Conservation (phyloP, 1,140 invertebrate species). For the Magallana gigas region DNA sequence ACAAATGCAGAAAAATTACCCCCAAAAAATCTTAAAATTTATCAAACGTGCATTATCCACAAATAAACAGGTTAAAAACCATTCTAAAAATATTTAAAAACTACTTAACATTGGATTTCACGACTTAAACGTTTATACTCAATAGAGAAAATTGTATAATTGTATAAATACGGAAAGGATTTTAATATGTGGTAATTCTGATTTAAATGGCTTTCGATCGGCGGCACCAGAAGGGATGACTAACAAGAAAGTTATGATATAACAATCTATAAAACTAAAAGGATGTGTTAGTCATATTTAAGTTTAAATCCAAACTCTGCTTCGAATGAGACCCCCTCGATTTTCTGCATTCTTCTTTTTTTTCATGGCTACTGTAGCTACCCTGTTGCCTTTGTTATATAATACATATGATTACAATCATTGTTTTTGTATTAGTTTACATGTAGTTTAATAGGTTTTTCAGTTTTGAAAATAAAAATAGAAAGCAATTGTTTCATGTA, state of each 20-base stretch:
- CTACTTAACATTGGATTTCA: constrained; percentile 24
- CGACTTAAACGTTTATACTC: constrained; percentile 9
- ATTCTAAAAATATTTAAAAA: constrained; percentile 24
- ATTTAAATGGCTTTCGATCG: constrained; percentile 10
- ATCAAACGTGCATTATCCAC: neutral
- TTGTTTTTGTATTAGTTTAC: no score
- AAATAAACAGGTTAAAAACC: constrained; percentile 27
- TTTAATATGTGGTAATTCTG: constrained; percentile 15
- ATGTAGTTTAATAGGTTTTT: no score
- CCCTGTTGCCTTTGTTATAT: no score
- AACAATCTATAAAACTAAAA: neutral
- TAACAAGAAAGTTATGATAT: constrained; percentile 25
- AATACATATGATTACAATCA: no score
- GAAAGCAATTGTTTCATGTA: no score
- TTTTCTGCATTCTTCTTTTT: no score
- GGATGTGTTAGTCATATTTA: no score
- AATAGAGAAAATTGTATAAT: neutral
- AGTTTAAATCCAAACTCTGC: no score
- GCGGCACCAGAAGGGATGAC: neutral
- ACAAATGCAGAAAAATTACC: neutral
- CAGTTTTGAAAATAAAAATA: no score
- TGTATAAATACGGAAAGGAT: constrained; percentile 22
- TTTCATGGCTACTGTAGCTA: no score
- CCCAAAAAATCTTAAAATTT: neutral
- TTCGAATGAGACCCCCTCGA: no score